Evolutionary conservation across 2,888 invertebrate species (phyloP).

Genomic region (Odontomyia ornata): DNA sequence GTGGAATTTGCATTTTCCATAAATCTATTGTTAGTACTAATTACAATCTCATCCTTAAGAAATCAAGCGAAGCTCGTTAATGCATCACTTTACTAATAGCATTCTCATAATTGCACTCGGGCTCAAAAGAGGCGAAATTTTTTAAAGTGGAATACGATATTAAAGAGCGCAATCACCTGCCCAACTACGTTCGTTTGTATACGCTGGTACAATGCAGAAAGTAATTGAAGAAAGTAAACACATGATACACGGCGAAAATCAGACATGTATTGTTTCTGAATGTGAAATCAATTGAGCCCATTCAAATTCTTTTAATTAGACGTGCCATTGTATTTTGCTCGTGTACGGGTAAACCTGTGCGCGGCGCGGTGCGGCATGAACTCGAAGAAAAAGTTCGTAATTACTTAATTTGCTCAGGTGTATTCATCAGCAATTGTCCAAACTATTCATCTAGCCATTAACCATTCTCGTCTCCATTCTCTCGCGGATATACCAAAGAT

Average conservation of each 20-base stretch:
- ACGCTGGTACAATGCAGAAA: conserved; percentile 14
- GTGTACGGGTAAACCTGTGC: too few species aligned
- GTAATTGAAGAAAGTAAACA: conserved; percentile 21
- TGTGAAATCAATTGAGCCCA: conserved; percentile 39
- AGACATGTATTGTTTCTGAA: conserved; percentile 32
- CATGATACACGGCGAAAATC: conserved; percentile 22
- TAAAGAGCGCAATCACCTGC: not conserved
- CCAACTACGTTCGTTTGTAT: not conserved
- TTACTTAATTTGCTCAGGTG: conserved; percentile 41
- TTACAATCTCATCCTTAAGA: not conserved
- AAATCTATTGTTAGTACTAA: not conserved
- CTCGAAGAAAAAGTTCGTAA: conserved; percentile 21
- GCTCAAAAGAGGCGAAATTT: conserved; percentile 1
- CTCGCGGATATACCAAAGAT: not conserved
- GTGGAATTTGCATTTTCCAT: not conserved
- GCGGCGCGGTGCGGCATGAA: conserved; percentile 19
- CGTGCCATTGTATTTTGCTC: conserved; percentile 1
- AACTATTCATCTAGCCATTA: conserved; percentile 10
- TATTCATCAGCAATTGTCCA: conserved; percentile 12
- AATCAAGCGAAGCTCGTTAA: not conserved
- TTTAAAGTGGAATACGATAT: not conserved
- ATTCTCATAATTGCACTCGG: not conserved
- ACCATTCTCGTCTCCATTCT: conserved; percentile 14
- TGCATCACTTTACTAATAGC: not conserved
- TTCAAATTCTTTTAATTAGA: conserved; percentile 40